Evolutionary conservation across 2,113 vertebrate species (phyloP).

Genomic region (Isurus oxyrinchus): DNA sequence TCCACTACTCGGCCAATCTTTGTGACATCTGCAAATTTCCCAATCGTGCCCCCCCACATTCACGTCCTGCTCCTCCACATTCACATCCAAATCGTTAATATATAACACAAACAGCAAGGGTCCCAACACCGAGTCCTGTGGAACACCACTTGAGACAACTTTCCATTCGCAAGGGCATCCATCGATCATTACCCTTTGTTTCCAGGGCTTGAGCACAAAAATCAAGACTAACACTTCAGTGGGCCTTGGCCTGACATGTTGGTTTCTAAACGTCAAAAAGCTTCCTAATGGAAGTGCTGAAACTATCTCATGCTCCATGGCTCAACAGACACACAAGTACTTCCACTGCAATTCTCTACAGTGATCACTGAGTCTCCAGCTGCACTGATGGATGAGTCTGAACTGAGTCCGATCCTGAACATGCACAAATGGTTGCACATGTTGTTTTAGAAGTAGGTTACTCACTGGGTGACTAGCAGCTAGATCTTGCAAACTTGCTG

Average conservation of each 20-base stretch:
- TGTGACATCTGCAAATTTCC: no score
- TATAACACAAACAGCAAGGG: no score
- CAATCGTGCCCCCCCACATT: no score
- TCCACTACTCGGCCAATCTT: no score
- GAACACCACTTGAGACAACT: no score
- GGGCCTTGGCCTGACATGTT: neutral
- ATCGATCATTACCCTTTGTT: no score
- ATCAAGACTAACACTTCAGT: no score
- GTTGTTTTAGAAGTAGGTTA: neutral
- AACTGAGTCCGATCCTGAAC: neutral
- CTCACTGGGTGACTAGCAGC: neutral
- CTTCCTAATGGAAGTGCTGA: neutral
- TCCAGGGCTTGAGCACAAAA: neutral
- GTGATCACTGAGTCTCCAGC: neutral
- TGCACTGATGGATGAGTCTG: neutral
- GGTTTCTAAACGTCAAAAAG: neutral
- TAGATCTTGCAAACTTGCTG: neutral
- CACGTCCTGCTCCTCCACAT: no score
- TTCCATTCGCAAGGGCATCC: no score
- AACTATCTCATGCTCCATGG: neutral
- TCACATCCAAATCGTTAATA: no score
- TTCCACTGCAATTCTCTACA: neutral
- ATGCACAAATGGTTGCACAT: no score
- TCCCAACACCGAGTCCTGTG: no score
- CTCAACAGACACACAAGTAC: neutral